phyloP scores from a whole-genome alignment of 2,888 invertebrate genomes.

The Sepiola atlantica region DNA sequence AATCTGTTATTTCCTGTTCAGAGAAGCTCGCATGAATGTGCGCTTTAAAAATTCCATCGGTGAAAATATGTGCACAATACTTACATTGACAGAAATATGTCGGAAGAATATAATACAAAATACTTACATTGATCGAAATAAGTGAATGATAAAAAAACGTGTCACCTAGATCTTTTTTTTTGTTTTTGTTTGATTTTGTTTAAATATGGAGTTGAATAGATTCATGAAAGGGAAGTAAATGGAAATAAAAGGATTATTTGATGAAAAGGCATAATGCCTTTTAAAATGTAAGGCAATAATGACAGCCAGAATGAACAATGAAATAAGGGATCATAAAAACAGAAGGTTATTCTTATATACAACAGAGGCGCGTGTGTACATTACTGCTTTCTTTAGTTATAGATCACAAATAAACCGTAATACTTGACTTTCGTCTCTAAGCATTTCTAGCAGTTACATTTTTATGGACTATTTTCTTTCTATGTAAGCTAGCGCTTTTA shows the following conservation, averaged over 20 bases:
- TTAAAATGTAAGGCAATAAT: not conserved
- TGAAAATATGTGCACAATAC: not conserved
- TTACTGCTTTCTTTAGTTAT: no score
- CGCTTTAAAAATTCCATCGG: not conserved
- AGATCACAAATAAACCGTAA: no score
- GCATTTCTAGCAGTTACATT: no score
- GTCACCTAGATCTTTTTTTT: not conserved
- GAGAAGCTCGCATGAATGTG: not conserved
- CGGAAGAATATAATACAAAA: not conserved
- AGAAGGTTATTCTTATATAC: not conserved
- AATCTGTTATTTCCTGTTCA: not conserved
- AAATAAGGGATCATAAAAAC: not conserved
- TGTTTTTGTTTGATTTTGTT: no score
- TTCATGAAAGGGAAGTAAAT: not conserved
- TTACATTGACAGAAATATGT: not conserved
- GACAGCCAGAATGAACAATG: not conserved
- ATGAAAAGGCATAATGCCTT: not conserved
- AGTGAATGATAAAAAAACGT: not conserved
- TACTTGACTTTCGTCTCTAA: no score
- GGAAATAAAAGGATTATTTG: constrained; percentile 7
- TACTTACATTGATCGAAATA: not conserved
- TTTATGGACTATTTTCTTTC: no score
- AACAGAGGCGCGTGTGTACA: no score
- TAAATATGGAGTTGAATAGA: not conserved
- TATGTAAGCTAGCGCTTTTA: no score